Percentiles rank a stretch among this genome's conserved stretches.
phyloP scores from a whole-genome alignment of 1,140 invertebrate genomes.

The Heterodera schachtii region DNA sequence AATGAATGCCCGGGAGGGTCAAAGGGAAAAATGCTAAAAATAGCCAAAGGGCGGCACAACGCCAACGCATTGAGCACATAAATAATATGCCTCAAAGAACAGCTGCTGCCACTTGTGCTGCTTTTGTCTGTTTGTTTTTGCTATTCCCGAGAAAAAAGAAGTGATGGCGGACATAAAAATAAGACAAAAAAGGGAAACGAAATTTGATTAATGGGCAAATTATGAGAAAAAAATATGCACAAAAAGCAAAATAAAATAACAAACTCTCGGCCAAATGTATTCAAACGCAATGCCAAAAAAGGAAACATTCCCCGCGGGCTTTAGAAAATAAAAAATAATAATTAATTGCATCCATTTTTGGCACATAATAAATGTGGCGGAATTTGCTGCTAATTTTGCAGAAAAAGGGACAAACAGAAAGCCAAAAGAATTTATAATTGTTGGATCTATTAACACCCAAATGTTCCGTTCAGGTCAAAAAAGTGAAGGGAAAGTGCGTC shows the following conservation, averaged over 20 bases:
- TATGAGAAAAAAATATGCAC: not conserved
- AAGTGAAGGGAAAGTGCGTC: constrained; percentile 25
- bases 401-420: not conserved
- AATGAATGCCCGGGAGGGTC: too few species aligned
- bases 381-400: not conserved
- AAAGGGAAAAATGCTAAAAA: not conserved
- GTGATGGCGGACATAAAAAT: not conserved
- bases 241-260: not conserved
- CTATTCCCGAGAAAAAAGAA: not conserved
- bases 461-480: constrained; percentile 16
- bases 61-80: too few species aligned
- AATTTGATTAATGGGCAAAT: too few species aligned
- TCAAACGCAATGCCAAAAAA: not conserved
- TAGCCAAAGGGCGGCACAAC: not conserved
- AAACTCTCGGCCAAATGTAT: not conserved
- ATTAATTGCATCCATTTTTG: not conserved
- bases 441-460: too few species aligned
- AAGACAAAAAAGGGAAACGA: not conserved
- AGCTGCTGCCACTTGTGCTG: not conserved
- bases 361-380: too few species aligned
- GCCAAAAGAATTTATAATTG: too few species aligned
- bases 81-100: not conserved
- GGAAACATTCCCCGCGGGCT: not conserved
- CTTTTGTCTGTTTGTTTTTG: not conserved
- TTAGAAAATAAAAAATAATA: not conserved